These are phyloP conservation scores for Diachasmimorpha longicaudata DNA, from an alignment of 1,140 invertebrate genomes.

Conservation along the genomic window DNA sequence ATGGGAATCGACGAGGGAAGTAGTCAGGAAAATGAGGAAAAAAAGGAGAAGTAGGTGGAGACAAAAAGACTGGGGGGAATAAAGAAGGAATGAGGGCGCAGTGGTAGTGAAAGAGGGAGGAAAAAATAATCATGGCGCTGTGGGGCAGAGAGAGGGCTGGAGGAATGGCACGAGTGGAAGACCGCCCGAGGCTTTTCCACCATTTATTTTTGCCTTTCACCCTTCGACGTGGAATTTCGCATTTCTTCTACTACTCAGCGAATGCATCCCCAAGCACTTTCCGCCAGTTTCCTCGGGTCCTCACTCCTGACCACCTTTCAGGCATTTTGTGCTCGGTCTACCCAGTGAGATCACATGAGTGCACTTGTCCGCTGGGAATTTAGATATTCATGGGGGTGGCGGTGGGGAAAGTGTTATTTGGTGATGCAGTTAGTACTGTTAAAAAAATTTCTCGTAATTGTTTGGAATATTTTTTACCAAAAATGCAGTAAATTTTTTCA, in stretches of 20 bases:
- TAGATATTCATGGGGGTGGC: background rate
- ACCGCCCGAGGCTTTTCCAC: slow-evolving; percentile 29
- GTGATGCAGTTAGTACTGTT: no score
- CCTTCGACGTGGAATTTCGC: slow-evolving; percentile 47
- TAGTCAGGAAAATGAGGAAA: slow-evolving; percentile 11
- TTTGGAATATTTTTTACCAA: no score
- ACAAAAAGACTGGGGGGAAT: slow-evolving; percentile 7
- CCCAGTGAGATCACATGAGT: background rate
- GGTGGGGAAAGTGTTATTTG: background rate
- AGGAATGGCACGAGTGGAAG: background rate
- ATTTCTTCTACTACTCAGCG: slow-evolving; percentile 46
- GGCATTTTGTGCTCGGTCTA: background rate
- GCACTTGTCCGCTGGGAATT: background rate
- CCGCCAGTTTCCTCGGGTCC: background rate
- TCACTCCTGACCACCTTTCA: background rate
- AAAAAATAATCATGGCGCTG: background rate
- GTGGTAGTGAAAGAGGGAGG: background rate
- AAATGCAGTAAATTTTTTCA: no score
- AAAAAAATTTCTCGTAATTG: no score
- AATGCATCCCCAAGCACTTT: slow-evolving; percentile 28
- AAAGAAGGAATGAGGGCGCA: slow-evolving; percentile 15
- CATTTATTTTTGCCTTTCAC: slow-evolving; percentile 48
- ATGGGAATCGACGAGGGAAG: slow-evolving; percentile 38
- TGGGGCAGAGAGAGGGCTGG: slow-evolving; percentile 18
- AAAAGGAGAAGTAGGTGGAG: slow-evolving; percentile 9